Evolutionary conservation across 1,140 invertebrate genomes (phyloP), one percentile per base, ranked within the genome.

Genomic region (Proctacanthus coquilletti): DNA sequence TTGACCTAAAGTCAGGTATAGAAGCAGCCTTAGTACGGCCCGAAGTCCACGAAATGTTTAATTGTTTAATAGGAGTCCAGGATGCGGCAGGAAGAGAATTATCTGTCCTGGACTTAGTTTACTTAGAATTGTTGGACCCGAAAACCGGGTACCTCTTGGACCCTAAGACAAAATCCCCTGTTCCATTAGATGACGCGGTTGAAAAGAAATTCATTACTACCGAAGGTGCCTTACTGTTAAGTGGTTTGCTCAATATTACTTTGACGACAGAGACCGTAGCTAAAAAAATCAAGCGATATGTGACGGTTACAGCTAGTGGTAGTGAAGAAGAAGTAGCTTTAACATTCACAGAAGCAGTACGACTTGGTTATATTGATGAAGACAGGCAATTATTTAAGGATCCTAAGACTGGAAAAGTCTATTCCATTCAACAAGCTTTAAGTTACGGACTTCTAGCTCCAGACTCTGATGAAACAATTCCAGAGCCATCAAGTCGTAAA

Each of bases 111-210:
- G 81, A 92, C 60, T 81, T 88, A 11, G 84, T 94, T 23, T 73
- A 83, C 43, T 74, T 76, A 47, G 78, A 79, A 45, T 64, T 83
- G 46, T 66, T 97, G 15, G 84, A 95, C 61, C 77, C 88, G 6
- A 80, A 79, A 55, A 80, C 78, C 21, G 92, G 89, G 9, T 76
- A 88, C 53, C 63, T 96, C 32, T 61, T 84, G 34, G 84, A 97
- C 60, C 70, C 77, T 4, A 68, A 70, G 46, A 80, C 72, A 18
- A 77, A 77, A 45, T 75, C 77, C 57, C 69, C 77, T 44, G 68
- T 95, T 47, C 79, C 83, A 45, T 71, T 92, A 33, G 78, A 87
- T 48, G 77, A 84, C 53, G 87, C 87, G 21, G 80, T 95, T 36
- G 75, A 83, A 54, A 71, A 77, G 25, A 79, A 81, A 51, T 66